A percentile compares a stretch with the other conserved stretches of the same genome.
phyloP scores from a whole-genome alignment of 2,113 vertebrate genomes.

The Misgurnus mizolepis region DNA sequence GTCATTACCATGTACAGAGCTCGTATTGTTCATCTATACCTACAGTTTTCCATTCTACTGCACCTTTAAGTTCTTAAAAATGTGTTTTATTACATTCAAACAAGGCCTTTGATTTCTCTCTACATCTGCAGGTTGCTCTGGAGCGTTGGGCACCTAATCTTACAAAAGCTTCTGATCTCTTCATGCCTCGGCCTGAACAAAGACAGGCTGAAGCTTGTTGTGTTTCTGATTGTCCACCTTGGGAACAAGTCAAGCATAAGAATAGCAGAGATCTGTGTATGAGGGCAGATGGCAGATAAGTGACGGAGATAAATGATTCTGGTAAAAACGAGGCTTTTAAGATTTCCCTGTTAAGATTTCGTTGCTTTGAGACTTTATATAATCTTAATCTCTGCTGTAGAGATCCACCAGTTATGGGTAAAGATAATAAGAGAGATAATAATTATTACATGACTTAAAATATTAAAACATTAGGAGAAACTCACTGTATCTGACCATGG shows the following conservation, averaged over 20 bases:
- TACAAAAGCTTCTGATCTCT: constrained; percentile 21
- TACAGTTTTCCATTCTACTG: no score
- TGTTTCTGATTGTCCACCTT: constrained; percentile 61
- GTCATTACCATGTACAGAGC: no score
- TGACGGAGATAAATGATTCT: background rate
- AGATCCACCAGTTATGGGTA: constrained; percentile 17
- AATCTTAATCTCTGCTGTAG: no score
- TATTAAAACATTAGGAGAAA: constrained; percentile 68
- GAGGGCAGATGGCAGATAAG: background rate
- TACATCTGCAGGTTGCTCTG: background rate
- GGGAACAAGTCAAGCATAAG: constrained; percentile 46
- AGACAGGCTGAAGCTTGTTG: constrained; percentile 47
- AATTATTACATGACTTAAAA: constrained; percentile 69
- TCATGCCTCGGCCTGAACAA: constrained; percentile 44
- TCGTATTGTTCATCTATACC: no score
- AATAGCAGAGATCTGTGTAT: constrained; percentile 56
- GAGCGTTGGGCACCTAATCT: background rate
- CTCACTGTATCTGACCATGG: constrained; percentile 26
- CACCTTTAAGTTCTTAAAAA: no score
- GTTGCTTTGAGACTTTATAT: background rate
- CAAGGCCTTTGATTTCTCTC: background rate
- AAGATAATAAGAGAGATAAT: constrained; percentile 57
- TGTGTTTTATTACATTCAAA: background rate
- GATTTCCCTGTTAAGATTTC: background rate
- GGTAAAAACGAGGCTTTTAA: background rate